phyloP scores from a whole-genome alignment of 2,888 invertebrate species.

The Rhamphomyia laevipes region DNA sequence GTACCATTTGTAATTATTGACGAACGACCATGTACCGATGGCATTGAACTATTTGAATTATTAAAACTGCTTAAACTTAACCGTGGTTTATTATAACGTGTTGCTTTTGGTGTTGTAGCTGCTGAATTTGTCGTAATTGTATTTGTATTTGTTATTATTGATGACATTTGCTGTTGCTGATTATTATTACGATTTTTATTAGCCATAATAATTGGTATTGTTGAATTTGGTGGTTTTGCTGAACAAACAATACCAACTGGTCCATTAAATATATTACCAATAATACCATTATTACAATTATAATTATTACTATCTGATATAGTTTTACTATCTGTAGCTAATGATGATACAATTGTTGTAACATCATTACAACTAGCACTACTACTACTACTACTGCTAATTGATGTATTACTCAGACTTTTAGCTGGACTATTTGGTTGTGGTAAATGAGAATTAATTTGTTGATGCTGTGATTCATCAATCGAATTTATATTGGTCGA shows the following conservation, averaged over 20 bases:
- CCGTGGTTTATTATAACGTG: slow-evolving; percentile 34
- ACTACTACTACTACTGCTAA: slow-evolving; percentile 18
- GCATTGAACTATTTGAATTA: slow-evolving; percentile 29
- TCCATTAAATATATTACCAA: background rate
- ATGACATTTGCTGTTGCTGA: background rate
- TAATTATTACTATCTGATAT: background rate
- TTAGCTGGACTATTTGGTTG: slow-evolving; percentile 22
- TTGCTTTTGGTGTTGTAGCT: slow-evolving; percentile 32
- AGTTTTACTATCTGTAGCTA: background rate
- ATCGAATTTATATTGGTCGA: too few species aligned
- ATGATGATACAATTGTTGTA: slow-evolving; percentile 16
- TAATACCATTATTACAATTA: background rate
- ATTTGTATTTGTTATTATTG: slow-evolving; percentile 30
- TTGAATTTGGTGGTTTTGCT: slow-evolving; percentile 18
- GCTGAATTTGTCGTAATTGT: slow-evolving; percentile 27
- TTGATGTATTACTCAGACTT: slow-evolving; percentile 23
- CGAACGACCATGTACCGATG: slow-evolving; percentile 36
- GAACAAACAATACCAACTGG: background rate
- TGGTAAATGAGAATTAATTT: background rate
- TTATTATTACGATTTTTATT: slow-evolving; percentile 18
- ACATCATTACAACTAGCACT: slow-evolving; percentile 19
- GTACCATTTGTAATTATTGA: slow-evolving; percentile 11
- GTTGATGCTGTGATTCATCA: background rate
- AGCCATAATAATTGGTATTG: slow-evolving; percentile 29
- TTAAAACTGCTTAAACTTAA: slow-evolving; percentile 33